phyloP scores from a whole-genome alignment of 2,797 vertebrate species.

The Pipistrellus kuhlii region DNA sequence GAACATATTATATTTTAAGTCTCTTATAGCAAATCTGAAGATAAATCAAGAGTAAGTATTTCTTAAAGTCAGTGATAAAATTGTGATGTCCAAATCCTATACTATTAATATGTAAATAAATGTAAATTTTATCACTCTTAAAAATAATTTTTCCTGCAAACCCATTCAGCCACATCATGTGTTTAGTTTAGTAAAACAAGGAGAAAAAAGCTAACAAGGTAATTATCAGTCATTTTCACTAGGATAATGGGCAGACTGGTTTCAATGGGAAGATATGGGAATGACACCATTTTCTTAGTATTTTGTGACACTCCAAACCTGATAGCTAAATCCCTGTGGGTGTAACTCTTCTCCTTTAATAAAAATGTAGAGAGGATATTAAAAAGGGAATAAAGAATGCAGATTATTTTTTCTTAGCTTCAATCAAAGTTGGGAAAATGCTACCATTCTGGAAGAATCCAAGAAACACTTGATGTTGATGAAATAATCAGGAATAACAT shows the following conservation, averaged over 20 bases:
- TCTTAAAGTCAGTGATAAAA: not conserved
- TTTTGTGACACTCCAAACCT: not conserved
- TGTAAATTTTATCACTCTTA: not conserved
- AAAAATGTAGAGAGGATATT: not conserved
- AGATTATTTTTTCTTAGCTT: not conserved
- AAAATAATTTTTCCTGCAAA: not conserved
- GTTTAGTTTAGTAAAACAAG: constrained; percentile 6
- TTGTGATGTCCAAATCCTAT: not conserved
- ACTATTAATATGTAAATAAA: not conserved
- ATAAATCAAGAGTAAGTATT: not conserved
- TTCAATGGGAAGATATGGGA: not conserved
- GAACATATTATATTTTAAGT: not conserved
- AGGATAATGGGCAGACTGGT: not conserved
- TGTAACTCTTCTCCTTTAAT: not conserved
- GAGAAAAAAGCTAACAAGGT: not conserved
- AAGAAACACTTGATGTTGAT: not conserved
- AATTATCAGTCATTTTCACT: not conserved
- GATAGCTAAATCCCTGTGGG: not conserved
- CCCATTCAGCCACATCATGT: not conserved
- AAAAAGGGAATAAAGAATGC: not conserved
- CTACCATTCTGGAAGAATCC: not conserved
- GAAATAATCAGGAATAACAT: not conserved
- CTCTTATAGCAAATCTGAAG: not conserved
- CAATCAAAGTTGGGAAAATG: not conserved
- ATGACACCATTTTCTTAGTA: not conserved